phyloP scores from a whole-genome alignment of 2,113 vertebrate genomes.

The Apteryx mantelli region DNA sequence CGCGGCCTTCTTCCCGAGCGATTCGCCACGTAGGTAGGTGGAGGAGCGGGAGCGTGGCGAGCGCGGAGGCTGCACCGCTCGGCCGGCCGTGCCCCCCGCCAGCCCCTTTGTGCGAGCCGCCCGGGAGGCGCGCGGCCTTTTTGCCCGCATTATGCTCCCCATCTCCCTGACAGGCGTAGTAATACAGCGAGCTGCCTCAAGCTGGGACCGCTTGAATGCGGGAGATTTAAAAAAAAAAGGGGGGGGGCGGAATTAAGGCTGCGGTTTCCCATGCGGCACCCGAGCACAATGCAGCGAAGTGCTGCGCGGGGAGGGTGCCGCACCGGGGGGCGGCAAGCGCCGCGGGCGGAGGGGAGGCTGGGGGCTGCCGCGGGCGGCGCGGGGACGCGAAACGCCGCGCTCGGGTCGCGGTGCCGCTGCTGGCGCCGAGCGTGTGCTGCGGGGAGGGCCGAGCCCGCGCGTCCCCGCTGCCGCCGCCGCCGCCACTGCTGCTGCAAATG shows the following conservation, averaged over 20 bases:
- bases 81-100: neutral
- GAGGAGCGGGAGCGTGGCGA: neutral
- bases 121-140: neutral
- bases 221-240: neutral
- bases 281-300: too few relatives aligned
- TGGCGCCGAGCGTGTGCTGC: too few relatives aligned
- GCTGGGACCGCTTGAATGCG: slow-evolving; percentile 18
- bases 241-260: too few relatives aligned
- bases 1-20: neutral
- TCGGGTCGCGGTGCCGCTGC: too few relatives aligned
- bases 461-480: too few relatives aligned
- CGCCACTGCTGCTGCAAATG: neutral
- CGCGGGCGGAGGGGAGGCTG: too few relatives aligned
- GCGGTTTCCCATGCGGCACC: too few relatives aligned
- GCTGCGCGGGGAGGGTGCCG: too few relatives aligned
- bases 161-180: slow-evolving; percentile 30
- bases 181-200: slow-evolving; percentile 26
- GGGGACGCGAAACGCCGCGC: too few relatives aligned
- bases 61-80: neutral
- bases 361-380: too few relatives aligned
- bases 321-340: too few relatives aligned
- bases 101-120: neutral
- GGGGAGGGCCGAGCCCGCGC: too few relatives aligned
- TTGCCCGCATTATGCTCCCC: neutral
- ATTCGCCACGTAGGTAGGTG: neutral